These are phyloP conservation scores for Catocala sponsa DNA, from an alignment of 2,888 invertebrate species.

Conservation along the genomic window DNA sequence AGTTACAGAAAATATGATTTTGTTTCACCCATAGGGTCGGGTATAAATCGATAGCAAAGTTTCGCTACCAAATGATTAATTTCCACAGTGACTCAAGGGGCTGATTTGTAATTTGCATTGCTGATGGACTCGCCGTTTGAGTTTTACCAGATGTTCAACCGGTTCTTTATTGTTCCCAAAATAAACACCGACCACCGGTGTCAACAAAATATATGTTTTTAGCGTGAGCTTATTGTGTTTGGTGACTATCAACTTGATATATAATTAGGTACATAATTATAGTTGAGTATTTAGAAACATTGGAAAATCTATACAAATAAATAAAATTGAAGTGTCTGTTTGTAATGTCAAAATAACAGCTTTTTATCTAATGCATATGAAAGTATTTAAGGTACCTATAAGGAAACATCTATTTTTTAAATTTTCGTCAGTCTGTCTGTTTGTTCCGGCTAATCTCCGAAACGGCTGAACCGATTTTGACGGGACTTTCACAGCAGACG, in stretches of 20 bases:
- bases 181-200: constrained; percentile 20
- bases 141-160: constrained; percentile 56
- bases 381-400: no score
- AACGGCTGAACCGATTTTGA: no score
- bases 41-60: constrained; percentile 14
- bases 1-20: neutral
- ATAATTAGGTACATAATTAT: no score
- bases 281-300: no score
- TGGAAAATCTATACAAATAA: no score
- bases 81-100: constrained; percentile 47
- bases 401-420: no score
- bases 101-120: constrained; percentile 66
- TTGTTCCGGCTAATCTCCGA: no score
- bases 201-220: constrained; percentile 8
- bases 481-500: no score
- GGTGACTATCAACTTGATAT: neutral
- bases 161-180: constrained; percentile 50
- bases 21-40: neutral
- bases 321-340: no score
- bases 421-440: no score
- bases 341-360: no score
- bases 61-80: constrained; percentile 39
- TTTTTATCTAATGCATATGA: no score
- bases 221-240: neutral
- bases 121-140: constrained; percentile 55